phyloP scores from a whole-genome alignment of 53 echinoderm and acorn worm species.

The Paracentrotus lividus region DNA sequence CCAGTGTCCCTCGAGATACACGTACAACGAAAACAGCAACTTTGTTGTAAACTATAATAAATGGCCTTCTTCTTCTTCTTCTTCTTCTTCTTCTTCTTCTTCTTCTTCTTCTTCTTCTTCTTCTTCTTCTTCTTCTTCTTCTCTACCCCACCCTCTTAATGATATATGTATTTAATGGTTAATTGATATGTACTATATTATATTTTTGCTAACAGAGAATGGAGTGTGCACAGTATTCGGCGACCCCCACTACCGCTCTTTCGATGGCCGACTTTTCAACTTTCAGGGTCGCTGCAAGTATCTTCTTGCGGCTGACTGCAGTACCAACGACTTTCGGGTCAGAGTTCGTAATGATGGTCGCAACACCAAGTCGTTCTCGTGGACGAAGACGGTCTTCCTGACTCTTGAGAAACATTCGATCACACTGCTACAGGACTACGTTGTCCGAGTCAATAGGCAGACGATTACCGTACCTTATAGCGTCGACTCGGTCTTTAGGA shows the following conservation, averaged over 20 bases:
- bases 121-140: conserved; percentile 21
- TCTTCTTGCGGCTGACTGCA: conserved; percentile 88
- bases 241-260: conserved; percentile 97
- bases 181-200: too few relatives aligned
- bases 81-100: neutral
- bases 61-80: neutral
- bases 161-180: too few relatives aligned
- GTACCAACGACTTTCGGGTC: conserved; percentile 81
- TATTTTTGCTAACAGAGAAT: conserved; percentile 76
- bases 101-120: neutral
- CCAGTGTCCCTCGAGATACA: neutral
- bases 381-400: conserved; percentile 97
- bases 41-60: too few relatives aligned
- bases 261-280: conserved; percentile 91
- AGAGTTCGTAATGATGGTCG: conserved; percentile 94
- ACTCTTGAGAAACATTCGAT: conserved; percentile 80
- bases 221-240: conserved; percentile 97
- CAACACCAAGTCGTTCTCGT: conserved; percentile 83
- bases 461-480: conserved; percentile 81
- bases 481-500: conserved; percentile 62
- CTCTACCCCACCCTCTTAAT: neutral
- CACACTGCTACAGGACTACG: conserved; percentile 86
- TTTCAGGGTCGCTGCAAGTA: conserved; percentile 98
- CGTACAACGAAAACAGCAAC: neutral
- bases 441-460: conserved; percentile 82